Conservation (phyloP, 2,797 vertebrate genomes). For the Remorina albescens region DNA sequence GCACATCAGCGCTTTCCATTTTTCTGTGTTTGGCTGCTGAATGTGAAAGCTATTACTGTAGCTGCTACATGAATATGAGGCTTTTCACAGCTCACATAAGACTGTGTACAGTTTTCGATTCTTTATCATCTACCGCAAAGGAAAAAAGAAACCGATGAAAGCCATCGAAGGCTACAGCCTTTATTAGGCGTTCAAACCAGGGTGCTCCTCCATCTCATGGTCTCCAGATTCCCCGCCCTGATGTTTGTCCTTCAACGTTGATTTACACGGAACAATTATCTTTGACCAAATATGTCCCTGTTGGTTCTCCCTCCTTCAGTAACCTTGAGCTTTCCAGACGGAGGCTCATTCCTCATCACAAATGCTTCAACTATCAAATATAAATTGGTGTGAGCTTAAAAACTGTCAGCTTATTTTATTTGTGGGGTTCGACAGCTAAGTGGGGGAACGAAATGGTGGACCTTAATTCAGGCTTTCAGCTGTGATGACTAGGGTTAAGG, state of each 20-base stretch:
- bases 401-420: too few relatives aligned
- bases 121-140: too few relatives aligned
- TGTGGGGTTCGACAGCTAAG: too few relatives aligned
- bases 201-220: not conserved
- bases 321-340: constrained; percentile 55
- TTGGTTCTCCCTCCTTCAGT: constrained; percentile 20
- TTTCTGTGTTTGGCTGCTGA: constrained; percentile 9
- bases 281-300: constrained; percentile 39
- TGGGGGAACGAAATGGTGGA: too few relatives aligned
- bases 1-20: not conserved
- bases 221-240: not conserved
- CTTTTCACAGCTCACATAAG: constrained; percentile 16
- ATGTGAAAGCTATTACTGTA: constrained; percentile 3
- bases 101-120: too few relatives aligned
- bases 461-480: too few relatives aligned
- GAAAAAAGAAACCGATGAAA: not conserved
- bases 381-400: too few relatives aligned
- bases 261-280: constrained; percentile 57
- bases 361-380: too few relatives aligned
- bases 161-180: not conserved
- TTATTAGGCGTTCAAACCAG: not conserved
- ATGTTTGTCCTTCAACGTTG: constrained; percentile 38
- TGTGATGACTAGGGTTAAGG: too few relatives aligned
- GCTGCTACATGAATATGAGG: not conserved
- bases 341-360: constrained; percentile 28